These are phyloP conservation scores for Lepetodrilus schrolli DNA, from an alignment of 2,888 invertebrate species.

Conservation along the genomic window DNA sequence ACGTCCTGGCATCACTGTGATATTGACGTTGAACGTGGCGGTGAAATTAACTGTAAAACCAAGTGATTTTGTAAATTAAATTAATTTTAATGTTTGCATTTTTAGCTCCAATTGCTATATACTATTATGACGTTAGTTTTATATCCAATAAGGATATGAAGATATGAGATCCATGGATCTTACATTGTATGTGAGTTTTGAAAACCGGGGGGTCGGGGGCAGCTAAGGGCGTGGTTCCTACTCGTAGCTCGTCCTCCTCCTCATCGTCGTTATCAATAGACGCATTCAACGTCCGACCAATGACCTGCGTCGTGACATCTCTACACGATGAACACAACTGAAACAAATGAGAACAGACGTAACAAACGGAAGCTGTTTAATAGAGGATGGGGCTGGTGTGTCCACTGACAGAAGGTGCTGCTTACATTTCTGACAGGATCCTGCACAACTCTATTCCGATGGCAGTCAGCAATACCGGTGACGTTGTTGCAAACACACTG, in stretches of 20 bases:
- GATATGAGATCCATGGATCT: background rate
- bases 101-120: too few species aligned
- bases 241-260: background rate
- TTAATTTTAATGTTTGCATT: too few species aligned
- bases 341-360: too few species aligned
- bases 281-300: background rate
- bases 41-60: slow-evolving; percentile 11
- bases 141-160: too few species aligned
- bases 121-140: too few species aligned
- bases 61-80: background rate
- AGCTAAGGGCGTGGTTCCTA: background rate
- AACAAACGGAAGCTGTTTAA: background rate
- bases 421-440: slow-evolving; percentile 11
- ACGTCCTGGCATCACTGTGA: background rate
- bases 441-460: slow-evolving; percentile 5
- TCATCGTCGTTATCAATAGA: background rate
- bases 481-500: slow-evolving; percentile 26
- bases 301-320: background rate
- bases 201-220: background rate
- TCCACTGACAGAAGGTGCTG: background rate
- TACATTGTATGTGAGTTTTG: background rate
- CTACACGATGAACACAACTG: background rate
- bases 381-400: background rate
- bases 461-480: slow-evolving; percentile 9
- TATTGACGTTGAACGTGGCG: background rate